These are phyloP conservation scores for Macaria liturata DNA, from an alignment of 2,888 invertebrate species.

Conservation along the genomic window DNA sequence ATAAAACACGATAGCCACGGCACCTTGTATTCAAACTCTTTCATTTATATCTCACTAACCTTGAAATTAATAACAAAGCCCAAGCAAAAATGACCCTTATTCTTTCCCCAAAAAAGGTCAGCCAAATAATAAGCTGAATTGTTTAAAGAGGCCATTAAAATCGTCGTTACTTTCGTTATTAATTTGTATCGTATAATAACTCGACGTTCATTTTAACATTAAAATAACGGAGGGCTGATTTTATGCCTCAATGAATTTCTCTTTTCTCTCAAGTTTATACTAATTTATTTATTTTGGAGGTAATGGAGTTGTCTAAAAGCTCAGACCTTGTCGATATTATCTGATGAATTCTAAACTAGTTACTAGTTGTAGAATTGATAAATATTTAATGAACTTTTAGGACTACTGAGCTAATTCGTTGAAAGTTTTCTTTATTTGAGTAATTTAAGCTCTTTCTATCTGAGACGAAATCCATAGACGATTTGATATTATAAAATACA, in stretches of 20 bases:
- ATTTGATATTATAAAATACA: no score
- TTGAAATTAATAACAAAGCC: not conserved
- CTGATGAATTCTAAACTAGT: not conserved
- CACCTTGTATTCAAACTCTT: not conserved
- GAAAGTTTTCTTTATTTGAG: no score
- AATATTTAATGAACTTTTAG: not conserved
- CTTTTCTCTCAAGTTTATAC: not conserved
- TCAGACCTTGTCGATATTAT: not conserved
- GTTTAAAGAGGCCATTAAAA: constrained; percentile 17
- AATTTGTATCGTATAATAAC: constrained; percentile 18
- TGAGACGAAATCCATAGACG: no score
- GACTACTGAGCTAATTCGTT: no score
- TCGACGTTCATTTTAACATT: constrained; percentile 10
- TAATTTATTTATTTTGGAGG: not conserved
- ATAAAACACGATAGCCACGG: not conserved
- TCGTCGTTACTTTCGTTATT: constrained; percentile 16
- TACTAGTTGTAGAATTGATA: not conserved
- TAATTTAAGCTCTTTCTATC: no score
- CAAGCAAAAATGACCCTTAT: constrained; percentile 6
- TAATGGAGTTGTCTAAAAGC: not conserved
- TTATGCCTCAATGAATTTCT: constrained; percentile 2
- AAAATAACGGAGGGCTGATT: constrained; percentile 8
- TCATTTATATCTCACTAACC: not conserved
- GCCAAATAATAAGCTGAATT: constrained; percentile 11
- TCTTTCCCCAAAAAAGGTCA: constrained; percentile 18